Base-by-base conservation (phyloP, 2,888 invertebrate genomes). In the Beris chalybata region DNA sequence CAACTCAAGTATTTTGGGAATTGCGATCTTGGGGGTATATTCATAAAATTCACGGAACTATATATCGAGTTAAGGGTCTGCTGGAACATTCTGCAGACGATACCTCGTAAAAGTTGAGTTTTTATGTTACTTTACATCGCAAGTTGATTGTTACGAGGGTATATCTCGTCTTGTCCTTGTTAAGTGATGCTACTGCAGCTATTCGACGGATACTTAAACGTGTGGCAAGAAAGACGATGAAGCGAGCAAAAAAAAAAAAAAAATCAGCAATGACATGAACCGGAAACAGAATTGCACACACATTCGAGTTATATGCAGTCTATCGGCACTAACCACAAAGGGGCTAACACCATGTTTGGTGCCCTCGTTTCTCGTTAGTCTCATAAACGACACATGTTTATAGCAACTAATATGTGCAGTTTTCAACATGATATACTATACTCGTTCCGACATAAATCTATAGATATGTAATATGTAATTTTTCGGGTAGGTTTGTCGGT, bases 81-180 rank as follows among this genome's bases (percentile, higher is more conserved):
- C 65, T 61, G n/a, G 54, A 56, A 22, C 47, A 55, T 64, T 50
- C 45, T 44, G 63, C 68, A 68, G 65, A 63, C 66, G 64, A 58
- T 63, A 55, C 52, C 22, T 68, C 68, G 55, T 68, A 68, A 68
- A 68, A 68, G 58, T 66, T 30, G 57, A 54, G 54, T 59, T 68
- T 66, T 68, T 68, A 68, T 64, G 68, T 53, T 58, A 48, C 57
- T 57, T 63, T 58, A 64, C 58, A 64, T 66, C 64, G 59, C 58
- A 66, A 53, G 66, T 66, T 68, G 66, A 68, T 68, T 68, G 64
- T 68, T 68, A 66, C 54, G 68, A 59, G 65, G 54, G 54, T 56
- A 66, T 68, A 64, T 53, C 66, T 66, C 58, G 68, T 57, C 65
- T 66, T 65, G 68, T 63, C 65, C 65, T 68, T 64, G 66, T 66